Evolutionary conservation across 2,113 vertebrate genomes (phyloP).

Genomic region (Solea senegalensis): DNA sequence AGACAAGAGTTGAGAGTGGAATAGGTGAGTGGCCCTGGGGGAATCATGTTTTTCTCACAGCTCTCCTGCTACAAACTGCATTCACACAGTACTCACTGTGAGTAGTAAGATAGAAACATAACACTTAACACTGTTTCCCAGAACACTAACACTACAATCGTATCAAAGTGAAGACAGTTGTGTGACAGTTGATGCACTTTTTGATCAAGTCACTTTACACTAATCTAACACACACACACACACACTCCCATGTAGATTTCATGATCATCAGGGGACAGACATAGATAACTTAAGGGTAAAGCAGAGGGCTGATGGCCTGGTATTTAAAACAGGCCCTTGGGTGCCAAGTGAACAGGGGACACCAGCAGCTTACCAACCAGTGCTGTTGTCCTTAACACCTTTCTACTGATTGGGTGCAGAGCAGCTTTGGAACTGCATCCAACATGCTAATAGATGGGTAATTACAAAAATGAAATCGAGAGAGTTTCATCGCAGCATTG

Average conservation of each 20-base stretch:
- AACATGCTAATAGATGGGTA: constrained; percentile 46
- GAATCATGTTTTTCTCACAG: constrained; percentile 71
- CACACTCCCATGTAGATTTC: constrained; percentile 6
- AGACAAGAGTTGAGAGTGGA: constrained; percentile 52
- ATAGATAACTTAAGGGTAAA: constrained; percentile 33
- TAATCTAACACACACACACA: constrained; percentile 6
- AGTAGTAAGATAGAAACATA: constrained; percentile 16
- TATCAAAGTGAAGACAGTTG: constrained; percentile 14
- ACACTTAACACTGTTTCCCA: not conserved
- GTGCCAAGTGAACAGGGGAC: constrained; percentile 69
- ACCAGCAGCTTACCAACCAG: constrained; percentile 63
- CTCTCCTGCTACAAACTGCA: constrained; percentile 39
- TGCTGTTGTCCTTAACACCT: constrained; percentile 68
- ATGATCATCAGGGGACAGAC: constrained; percentile 45
- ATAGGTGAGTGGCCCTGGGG: constrained; percentile 47
- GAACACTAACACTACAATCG: not conserved
- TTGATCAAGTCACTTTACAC: constrained; percentile 26
- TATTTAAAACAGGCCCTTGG: constrained; percentile 62
- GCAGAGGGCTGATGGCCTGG: constrained; percentile 47
- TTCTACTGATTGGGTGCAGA: constrained; percentile 38
- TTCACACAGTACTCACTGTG: constrained; percentile 31
- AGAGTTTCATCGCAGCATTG: constrained; percentile 19
- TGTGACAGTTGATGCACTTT: constrained; percentile 12
- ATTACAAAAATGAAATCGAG: constrained; percentile 40
- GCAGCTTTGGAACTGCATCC: constrained; percentile 14